phyloP scores from a whole-genome alignment of 1,140 invertebrate genomes.

The Rhopalosiphum maidis region DNA sequence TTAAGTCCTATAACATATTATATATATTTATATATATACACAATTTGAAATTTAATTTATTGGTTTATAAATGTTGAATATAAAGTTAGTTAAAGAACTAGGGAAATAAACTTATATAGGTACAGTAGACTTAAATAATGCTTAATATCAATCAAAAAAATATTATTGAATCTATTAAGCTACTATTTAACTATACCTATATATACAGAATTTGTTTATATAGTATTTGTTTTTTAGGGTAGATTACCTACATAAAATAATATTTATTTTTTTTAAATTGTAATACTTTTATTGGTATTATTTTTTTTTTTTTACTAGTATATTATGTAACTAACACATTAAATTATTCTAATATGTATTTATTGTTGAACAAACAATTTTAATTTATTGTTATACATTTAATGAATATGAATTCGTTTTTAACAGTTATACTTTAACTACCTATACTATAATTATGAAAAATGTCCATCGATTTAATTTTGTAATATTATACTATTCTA shows the following conservation, averaged over 20 bases:
- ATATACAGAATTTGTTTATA: neutral
- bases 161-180: too few species aligned
- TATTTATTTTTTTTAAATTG: neutral
- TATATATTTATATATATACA: neutral
- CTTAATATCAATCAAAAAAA: too few species aligned
- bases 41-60: neutral
- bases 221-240: neutral
- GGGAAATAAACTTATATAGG: neutral
- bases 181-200: neutral
- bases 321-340: neutral
- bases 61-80: neutral
- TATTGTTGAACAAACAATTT: neutral
- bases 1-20: too few species aligned
- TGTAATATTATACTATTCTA: neutral
- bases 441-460: neutral
- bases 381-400: neutral
- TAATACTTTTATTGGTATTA: neutral
- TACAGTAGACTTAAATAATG: neutral
- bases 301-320: neutral
- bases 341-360: neutral
- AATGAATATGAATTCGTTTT: neutral
- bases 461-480: neutral
- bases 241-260: neutral
- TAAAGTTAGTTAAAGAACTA: neutral
- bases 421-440: neutral